phyloP scores from a whole-genome alignment of 2,888 invertebrate species.

The Erannis defoliaria region DNA sequence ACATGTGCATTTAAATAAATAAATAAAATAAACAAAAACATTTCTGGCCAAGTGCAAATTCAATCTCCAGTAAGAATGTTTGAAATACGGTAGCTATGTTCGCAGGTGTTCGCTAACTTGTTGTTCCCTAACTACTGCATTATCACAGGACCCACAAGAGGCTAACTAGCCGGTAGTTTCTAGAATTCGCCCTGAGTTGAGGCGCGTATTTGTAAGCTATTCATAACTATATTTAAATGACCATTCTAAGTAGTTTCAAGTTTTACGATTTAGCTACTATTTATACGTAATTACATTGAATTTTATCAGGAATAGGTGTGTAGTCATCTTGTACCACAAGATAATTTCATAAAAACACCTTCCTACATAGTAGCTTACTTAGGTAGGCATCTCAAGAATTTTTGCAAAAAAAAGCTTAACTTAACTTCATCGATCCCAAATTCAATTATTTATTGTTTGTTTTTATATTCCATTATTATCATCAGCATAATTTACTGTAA shows the following conservation, averaged over 20 bases:
- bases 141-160: slow-evolving; percentile 7
- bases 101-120: not conserved
- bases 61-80: not conserved
- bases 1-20: too few relatives aligned
- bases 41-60: not conserved
- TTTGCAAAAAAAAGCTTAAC: too few relatives aligned
- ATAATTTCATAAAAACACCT: too few relatives aligned
- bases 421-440: too few relatives aligned
- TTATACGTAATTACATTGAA: not conserved
- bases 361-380: too few relatives aligned
- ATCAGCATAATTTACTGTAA: too few relatives aligned
- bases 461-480: too few relatives aligned
- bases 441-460: too few relatives aligned
- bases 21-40: too few relatives aligned
- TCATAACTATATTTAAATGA: slow-evolving; percentile 3
- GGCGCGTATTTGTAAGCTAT: slow-evolving; percentile 17
- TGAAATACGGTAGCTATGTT: not conserved
- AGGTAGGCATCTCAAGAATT: too few relatives aligned
- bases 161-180: slow-evolving; percentile 14
- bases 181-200: slow-evolving; percentile 10
- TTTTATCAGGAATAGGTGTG: too few relatives aligned
- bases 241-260: not conserved
- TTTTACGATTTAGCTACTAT: not conserved
- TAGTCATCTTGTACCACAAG: too few relatives aligned
- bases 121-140: slow-evolving; percentile 9